phyloP scores from a whole-genome alignment of 1,140 invertebrate species.

The Zaprionus nigranus region DNA sequence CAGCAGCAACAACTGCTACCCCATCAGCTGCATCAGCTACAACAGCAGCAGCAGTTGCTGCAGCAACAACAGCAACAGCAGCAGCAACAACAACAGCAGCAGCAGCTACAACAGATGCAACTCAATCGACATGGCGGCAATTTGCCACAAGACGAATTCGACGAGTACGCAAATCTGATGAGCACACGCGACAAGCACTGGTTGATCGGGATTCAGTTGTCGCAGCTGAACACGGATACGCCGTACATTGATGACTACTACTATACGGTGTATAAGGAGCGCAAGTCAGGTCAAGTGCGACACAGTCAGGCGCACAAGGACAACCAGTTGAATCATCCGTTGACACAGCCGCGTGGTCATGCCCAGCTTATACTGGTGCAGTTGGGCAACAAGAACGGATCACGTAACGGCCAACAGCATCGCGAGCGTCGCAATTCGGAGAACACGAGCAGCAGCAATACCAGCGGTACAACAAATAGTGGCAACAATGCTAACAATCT shows the following conservation, averaged over 20 bases:
- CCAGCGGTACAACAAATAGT: constrained; percentile 64
- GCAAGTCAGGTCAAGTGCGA: constrained; percentile 85
- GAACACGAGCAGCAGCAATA: constrained; percentile 61
- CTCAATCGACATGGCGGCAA: constrained; percentile 67
- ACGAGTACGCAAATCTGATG: constrained; percentile 96
- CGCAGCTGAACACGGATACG: constrained; percentile 94
- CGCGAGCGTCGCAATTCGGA: constrained; percentile 86
- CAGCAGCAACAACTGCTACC: constrained; percentile 55
- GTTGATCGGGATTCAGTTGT: constrained; percentile 95
- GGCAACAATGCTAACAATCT: constrained; percentile 84
- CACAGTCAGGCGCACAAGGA: constrained; percentile 87
- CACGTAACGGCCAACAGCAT: constrained; percentile 73
- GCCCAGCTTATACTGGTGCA: constrained; percentile 82
- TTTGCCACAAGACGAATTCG: constrained; percentile 84
- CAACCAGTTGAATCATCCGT: constrained; percentile 87
- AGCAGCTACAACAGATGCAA: constrained; percentile 54
- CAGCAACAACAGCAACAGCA: constrained; percentile 41
- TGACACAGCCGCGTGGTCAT: constrained; percentile 85
- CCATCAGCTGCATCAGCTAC: constrained; percentile 48
- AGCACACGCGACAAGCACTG: constrained; percentile 95
- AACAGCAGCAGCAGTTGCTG: constrained; percentile 50
- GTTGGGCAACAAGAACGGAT: constrained; percentile 83
- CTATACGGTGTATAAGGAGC: constrained; percentile 89
- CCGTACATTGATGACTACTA: constrained; percentile 95
- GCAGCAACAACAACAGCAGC: constrained; percentile 52